phyloP scores from a whole-genome alignment of 2,888 invertebrate genomes.

The Embidobia sp. region DNA sequence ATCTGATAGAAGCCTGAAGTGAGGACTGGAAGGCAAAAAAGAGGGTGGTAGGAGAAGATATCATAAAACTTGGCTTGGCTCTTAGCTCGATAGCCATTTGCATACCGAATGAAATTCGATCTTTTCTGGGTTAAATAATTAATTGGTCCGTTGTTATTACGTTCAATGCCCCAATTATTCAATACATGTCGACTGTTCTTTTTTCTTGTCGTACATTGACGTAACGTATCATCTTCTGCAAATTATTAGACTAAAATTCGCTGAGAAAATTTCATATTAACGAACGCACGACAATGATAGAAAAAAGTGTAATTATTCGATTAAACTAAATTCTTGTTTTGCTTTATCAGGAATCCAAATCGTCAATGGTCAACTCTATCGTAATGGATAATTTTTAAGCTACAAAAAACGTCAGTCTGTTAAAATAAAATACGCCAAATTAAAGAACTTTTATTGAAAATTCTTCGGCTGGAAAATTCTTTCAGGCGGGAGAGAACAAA shows the following conservation, averaged over 20 bases:
- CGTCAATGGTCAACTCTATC: too few relatives aligned
- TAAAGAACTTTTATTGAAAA: too few relatives aligned
- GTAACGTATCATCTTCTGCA: slow-evolving; percentile 23
- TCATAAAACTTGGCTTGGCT: slow-evolving; percentile 66
- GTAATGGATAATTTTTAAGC: too few relatives aligned
- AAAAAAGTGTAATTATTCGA: too few relatives aligned
- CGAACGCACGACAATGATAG: not conserved
- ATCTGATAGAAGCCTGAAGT: slow-evolving; percentile 44
- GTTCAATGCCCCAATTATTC: slow-evolving; percentile 64
- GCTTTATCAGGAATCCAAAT: too few relatives aligned
- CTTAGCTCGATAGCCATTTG: slow-evolving; percentile 72
- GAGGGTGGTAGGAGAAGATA: slow-evolving; percentile 61
- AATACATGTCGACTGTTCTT: slow-evolving; percentile 33
- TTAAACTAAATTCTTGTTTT: not conserved
- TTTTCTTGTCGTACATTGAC: slow-evolving; percentile 22
- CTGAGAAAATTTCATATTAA: slow-evolving; percentile 2
- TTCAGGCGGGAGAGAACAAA: too few relatives aligned
- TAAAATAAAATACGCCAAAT: too few relatives aligned
- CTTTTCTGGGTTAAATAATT: slow-evolving; percentile 70
- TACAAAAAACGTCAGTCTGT: too few relatives aligned
- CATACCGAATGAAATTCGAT: slow-evolving; percentile 73
- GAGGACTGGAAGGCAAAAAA: slow-evolving; percentile 55
- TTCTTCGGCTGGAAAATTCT: too few relatives aligned
- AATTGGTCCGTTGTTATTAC: slow-evolving; percentile 66
- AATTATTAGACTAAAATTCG: slow-evolving; percentile 27